Evolutionary conservation across 2,797 vertebrate genomes (phyloP), one percentile per base, ranked within the genome.

Genomic region (Sebastes nivosus): DNA sequence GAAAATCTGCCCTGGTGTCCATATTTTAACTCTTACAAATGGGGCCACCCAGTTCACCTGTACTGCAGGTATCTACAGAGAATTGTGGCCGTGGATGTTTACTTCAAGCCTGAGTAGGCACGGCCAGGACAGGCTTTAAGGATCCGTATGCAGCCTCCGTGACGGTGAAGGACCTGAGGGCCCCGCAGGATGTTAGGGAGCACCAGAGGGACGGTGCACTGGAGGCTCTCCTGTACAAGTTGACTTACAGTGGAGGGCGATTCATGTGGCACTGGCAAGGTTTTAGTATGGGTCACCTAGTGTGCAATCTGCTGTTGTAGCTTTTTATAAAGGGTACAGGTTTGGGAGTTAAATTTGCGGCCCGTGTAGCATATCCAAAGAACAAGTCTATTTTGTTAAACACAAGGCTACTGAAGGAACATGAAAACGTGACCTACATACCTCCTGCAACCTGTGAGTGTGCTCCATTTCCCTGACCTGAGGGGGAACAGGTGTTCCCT

Each of bases 181-280:
- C 58, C 67, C 69, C 57, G 63, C 78, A 88, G 83, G 86, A 89
- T 81, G 78, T 79, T 72, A 46, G 72, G 78, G 84, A 80, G 72
- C 64, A 70, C 79, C 72, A 85, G 69, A 72, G 68, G 76, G 34
- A 80, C 5, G 29, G n/a, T 63, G 55, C 46, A 36, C 64, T 18
- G 25, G 36, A 75, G 27, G 52, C 24, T 18, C 16, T 67, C 66
- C 34, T 72, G 34, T 27, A 13, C n/a, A 60, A 27, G 46, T 25
- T 20, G 58, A 30, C 18, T 38, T 76, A 46, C 34, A 74, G 58
- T 18, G 18, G 22, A 72, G 50, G 66, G 29, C 42, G n/a, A 64
- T 42, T 77, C 25, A 38, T 36, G 3, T 22, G 24, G 22, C 12
- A 25, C 11, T 32, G 36, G 29, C 6, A 64, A 42, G 22, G 12